A percentile compares a stretch with the other conserved stretches of the same genome.
These are phyloP conservation scores for Ursus arctos DNA, from an alignment of 2,113 vertebrate genomes.

Conservation along the genomic window DNA sequence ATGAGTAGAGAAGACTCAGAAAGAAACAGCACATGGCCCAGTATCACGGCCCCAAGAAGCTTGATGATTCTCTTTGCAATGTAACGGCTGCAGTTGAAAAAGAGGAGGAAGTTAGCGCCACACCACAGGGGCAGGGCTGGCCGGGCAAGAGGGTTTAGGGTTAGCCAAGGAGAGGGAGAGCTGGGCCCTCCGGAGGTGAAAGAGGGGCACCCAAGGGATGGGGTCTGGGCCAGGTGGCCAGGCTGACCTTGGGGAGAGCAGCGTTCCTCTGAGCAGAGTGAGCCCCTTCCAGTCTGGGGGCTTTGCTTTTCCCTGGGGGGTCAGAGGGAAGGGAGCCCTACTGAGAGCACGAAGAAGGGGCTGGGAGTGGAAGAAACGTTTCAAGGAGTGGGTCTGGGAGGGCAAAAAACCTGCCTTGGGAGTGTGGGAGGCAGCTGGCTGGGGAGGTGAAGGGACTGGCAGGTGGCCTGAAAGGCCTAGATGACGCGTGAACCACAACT, in stretches of 20 bases:
- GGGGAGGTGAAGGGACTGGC: neutral
- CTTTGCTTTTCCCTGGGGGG: neutral
- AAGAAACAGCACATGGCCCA: neutral
- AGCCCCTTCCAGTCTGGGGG: neutral
- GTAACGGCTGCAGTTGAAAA: neutral
- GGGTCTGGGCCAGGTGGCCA: neutral
- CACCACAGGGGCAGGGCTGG: neutral
- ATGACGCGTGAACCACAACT: neutral
- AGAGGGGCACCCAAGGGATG: no score
- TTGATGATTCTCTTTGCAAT: neutral
- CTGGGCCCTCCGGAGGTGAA: neutral
- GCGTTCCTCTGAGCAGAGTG: neutral
- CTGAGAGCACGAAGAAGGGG: neutral
- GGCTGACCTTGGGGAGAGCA: neutral
- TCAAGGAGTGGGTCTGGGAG: constrained; percentile 16
- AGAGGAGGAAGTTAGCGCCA: neutral
- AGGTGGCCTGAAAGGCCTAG: neutral
- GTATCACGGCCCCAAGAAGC: neutral
- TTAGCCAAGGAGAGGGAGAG: neutral
- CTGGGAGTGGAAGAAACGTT: constrained; percentile 24
- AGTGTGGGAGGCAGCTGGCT: neutral
- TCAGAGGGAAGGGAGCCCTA: constrained; percentile 9
- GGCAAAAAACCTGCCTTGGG: neutral
- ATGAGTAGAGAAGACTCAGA: neutral
- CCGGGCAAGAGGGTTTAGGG: neutral